These are phyloP conservation scores for pig (Sus scrofa) DNA, from an alignment of 2,113 vertebrate species.

Conservation along the genomic window T2T-Sscrofa CM000824.6:78097501-78098000, in stretches of 20 bases:
- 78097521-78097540: not conserved
- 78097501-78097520: conserved; percentile 64
- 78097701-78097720: conserved; percentile 57
- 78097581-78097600: not conserved
- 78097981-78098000: conserved; percentile 58
- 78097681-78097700: conserved; percentile 50
- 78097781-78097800: not conserved
- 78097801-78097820: not conserved
- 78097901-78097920: conserved; percentile 44
- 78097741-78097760: conserved; percentile 22
- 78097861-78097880: conserved; percentile 35
- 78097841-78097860: not conserved
- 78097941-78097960: conserved; percentile 58
- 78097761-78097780: not conserved
- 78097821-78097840: not conserved
- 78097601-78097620: conserved; percentile 63
- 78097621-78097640: conserved; percentile 63
- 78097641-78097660: conserved; percentile 51
- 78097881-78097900: not conserved
- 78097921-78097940: conserved; percentile 68
- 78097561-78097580: not conserved
- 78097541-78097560: conserved; percentile 49
- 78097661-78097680: conserved; percentile 21
- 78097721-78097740: not conserved
- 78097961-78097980: conserved; percentile 70